Percentiles rank a stretch among this genome's conserved stretches.
Evolutionary conservation across 2,113 vertebrate genomes (phyloP).

Genomic region (Macquaria ambigua): DNA sequence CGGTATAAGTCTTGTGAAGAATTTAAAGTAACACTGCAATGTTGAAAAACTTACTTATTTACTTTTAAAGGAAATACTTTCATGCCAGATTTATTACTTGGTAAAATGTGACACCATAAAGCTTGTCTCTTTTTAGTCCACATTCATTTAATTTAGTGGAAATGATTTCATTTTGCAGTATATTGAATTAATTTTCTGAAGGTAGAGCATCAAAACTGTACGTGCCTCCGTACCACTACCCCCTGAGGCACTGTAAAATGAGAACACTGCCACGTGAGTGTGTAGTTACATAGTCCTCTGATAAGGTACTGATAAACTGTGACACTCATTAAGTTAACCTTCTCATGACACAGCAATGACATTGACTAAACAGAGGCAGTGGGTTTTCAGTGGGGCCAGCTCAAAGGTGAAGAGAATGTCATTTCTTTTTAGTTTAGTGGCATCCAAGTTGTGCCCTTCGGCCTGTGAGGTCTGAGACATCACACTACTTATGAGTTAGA

Average conservation of each 20-base stretch:
- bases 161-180: neutral
- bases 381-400: neutral
- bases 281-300: slow-evolving; percentile 58
- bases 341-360: slow-evolving; percentile 12
- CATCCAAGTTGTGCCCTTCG: neutral
- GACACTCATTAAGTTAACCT: slow-evolving; percentile 25
- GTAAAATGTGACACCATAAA: neutral
- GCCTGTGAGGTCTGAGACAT: neutral
- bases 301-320: slow-evolving; percentile 67
- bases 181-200: neutral
- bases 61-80: neutral
- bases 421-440: neutral
- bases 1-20: slow-evolving; percentile 24
- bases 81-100: neutral
- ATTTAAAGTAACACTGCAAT: neutral
- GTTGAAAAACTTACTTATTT: neutral
- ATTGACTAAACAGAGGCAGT: neutral
- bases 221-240: neutral
- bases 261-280: slow-evolving; percentile 24
- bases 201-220: neutral
- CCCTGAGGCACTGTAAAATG: neutral
- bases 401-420: slow-evolving; percentile 20
- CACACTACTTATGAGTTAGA: neutral
- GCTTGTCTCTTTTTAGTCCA: neutral
- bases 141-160: neutral